Percentiles rank a stretch among this genome's conserved stretches.
These are phyloP conservation scores for Cheirogaleus medius DNA, from an alignment of 2,113 vertebrate species.

Conservation along the genomic window DNA sequence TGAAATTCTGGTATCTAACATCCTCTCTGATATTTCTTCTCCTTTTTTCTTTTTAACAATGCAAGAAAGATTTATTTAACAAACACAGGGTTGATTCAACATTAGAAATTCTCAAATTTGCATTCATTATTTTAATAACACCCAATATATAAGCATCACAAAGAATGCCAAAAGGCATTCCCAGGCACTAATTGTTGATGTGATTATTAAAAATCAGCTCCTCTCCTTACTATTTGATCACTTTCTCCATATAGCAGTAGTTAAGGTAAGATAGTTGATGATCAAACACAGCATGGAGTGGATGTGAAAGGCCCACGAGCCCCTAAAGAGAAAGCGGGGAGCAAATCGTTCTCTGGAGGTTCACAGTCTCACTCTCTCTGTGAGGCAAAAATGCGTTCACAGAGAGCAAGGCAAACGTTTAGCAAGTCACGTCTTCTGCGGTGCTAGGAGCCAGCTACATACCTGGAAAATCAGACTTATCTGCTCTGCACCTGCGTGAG, in stretches of 20 bases:
- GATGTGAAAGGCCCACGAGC: not conserved
- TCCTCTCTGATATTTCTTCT: not conserved
- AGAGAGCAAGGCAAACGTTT: not conserved
- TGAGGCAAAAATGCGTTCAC: not conserved
- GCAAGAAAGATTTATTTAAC: not conserved
- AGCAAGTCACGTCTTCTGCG: not conserved
- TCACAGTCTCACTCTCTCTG: not conserved
- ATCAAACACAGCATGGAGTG: not conserved
- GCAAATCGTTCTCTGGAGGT: not conserved
- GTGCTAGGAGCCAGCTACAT: not conserved
- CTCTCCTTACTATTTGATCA: not conserved
- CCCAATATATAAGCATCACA: not conserved
- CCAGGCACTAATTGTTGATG: not conserved
- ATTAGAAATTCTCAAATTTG: not conserved
- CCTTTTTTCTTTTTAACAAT: not conserved
- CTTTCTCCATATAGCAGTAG: not conserved
- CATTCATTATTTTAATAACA: not conserved
- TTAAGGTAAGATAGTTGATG: not conserved
- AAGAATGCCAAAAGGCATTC: not conserved
- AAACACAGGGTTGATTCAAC: not conserved
- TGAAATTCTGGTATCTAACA: not conserved
- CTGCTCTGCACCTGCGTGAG: not conserved
- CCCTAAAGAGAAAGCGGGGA: not conserved
- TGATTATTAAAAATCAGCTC: not conserved
- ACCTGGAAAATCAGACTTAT: not conserved